Evolutionary conservation across 2,888 invertebrate genomes (phyloP).

Genomic region (Morpho deidamia): DNA sequence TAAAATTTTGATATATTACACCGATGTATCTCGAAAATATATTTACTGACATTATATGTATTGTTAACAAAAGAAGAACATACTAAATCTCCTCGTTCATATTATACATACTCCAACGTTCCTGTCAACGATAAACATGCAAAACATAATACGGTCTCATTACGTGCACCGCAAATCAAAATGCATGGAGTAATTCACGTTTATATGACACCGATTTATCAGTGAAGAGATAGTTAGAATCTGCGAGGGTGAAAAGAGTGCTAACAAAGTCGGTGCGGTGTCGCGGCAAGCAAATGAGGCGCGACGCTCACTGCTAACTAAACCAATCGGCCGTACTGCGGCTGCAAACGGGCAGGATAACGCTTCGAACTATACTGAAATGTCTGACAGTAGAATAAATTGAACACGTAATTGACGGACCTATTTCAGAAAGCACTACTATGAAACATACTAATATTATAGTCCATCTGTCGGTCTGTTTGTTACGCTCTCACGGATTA

Average conservation of each 20-base stretch:
- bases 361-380: conserved; percentile 7
- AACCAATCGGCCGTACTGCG: conserved; percentile 65
- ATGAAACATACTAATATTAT: too few relatives aligned
- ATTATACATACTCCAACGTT: conserved; percentile 1
- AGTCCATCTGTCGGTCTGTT: too few relatives aligned
- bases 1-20: too few relatives aligned
- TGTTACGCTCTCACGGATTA: too few relatives aligned
- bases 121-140: conserved; percentile 3
- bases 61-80: too few relatives aligned
- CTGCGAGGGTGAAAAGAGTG: conserved; percentile 67
- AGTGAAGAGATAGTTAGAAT: conserved; percentile 60
- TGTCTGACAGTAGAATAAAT: too few relatives aligned
- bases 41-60: too few relatives aligned
- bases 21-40: too few relatives aligned
- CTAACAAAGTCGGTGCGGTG: conserved; percentile 58
- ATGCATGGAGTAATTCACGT: conserved; percentile 32
- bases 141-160: conserved; percentile 17
- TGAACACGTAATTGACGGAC: too few relatives aligned
- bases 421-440: too few relatives aligned
- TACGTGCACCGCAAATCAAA: conserved; percentile 21
- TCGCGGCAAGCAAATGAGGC: conserved; percentile 73
- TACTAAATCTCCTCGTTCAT: too few relatives aligned
- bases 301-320: conserved; percentile 76
- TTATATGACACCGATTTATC: conserved; percentile 58
- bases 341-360: conserved; percentile 41